Evolutionary conservation across 37 sponge, comb jelly and placozoan genomes (phyloP).

Genomic region (Chondrosia reniformis): DNA sequence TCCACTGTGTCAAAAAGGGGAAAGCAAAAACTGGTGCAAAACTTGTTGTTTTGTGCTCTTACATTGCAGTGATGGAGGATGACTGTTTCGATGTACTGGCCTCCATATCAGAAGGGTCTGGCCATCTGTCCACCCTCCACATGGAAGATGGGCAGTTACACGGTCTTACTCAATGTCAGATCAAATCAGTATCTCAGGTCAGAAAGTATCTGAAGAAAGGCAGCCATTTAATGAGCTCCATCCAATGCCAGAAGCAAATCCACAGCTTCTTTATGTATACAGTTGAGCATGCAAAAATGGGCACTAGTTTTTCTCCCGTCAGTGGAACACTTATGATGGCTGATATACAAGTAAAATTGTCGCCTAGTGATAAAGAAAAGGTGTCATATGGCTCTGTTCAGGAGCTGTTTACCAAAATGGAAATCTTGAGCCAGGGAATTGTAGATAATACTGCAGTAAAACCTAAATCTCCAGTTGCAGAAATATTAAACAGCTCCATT

Average conservation of each 20-base stretch:
- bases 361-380: not conserved
- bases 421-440: not conserved
- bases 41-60: conserved; percentile 62
- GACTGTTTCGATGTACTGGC: conserved; percentile 44
- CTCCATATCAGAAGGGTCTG: not conserved
- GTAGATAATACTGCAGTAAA: not conserved
- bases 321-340: conserved; percentile 69
- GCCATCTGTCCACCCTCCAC: not conserved
- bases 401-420: not conserved
- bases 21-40: conserved; percentile 13
- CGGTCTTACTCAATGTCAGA: conserved; percentile 19
- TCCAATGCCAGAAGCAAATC: not conserved
- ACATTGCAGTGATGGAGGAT: conserved; percentile 41
- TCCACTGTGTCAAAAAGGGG: conserved; percentile 47
- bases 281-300: conserved; percentile 71
- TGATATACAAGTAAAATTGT: conserved; percentile 9
- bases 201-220: conserved; percentile 25
- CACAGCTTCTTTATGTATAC: conserved; percentile 56
- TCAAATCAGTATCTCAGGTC: conserved; percentile 17
- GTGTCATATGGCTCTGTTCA: not conserved
- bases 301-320: conserved; percentile 60
- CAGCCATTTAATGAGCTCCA: not conserved
- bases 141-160: not conserved
- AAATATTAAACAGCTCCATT: conserved; percentile 42
- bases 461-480: conserved; percentile 19